Conservation (phyloP, 2,888 invertebrate species). For the Therioaphis trifolii region DNA sequence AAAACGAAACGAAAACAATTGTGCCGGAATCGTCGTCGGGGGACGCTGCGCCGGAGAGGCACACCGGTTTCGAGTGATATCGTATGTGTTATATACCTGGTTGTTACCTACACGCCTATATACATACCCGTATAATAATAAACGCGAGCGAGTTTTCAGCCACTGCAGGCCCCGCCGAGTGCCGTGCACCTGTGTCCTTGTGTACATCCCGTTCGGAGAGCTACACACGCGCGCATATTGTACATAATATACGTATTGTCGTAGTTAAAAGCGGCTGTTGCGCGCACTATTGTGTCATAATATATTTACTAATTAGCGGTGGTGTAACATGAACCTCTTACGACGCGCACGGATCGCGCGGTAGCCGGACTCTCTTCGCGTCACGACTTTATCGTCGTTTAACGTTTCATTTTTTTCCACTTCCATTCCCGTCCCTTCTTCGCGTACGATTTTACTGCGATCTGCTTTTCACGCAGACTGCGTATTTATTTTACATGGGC, state of each 20-base stretch:
- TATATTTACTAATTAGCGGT: slow-evolving; percentile 17
- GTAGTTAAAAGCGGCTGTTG: slow-evolving; percentile 8
- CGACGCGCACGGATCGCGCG: background rate
- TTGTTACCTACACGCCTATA: background rate
- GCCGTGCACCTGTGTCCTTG: slow-evolving; percentile 57
- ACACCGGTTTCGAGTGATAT: too few species aligned
- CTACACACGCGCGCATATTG: background rate
- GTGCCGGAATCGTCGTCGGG: background rate
- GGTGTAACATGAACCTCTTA: background rate
- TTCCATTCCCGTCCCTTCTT: too few species aligned
- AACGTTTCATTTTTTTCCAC: too few species aligned
- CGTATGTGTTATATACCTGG: too few species aligned
- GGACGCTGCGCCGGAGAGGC: background rate
- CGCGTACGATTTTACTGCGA: too few species aligned
- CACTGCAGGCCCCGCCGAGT: background rate
- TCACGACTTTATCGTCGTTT: too few species aligned
- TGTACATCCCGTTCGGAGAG: slow-evolving; percentile 45
- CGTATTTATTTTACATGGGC: too few species aligned
- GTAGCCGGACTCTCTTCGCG: too few species aligned
- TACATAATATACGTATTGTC: slow-evolving; percentile 40
- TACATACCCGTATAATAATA: background rate
- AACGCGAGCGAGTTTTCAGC: background rate
- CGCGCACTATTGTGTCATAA: slow-evolving; percentile 4
- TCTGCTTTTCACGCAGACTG: too few species aligned
- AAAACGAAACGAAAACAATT: slow-evolving; percentile 33